A percentile compares a stretch with the other conserved stretches of the same genome.
phyloP scores from a whole-genome alignment of 2,888 invertebrate genomes.

The Brenthis ino region DNA sequence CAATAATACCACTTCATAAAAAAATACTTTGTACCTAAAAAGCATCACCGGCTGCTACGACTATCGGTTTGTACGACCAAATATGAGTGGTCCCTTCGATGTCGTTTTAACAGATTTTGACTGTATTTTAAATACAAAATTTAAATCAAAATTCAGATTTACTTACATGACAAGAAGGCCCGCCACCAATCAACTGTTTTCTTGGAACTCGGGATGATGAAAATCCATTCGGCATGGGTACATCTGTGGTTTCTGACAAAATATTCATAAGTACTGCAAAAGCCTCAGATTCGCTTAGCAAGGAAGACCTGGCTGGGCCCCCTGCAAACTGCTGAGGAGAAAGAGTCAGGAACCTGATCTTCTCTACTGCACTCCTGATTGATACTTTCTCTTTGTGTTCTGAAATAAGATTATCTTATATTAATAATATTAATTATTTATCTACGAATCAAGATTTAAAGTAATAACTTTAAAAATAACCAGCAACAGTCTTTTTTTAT shows the following conservation, averaged over 20 bases:
- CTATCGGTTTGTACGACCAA: no score
- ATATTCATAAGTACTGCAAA: conserved; percentile 92
- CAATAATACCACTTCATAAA: no score
- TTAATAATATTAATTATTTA: not conserved
- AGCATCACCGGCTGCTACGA: no score
- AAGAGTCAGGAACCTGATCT: conserved; percentile 90
- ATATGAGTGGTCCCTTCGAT: no score
- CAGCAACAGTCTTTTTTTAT: no score
- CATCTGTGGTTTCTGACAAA: conserved; percentile 85
- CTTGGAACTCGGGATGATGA: conserved; percentile 79
- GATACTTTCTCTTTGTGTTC: conserved; percentile 63
- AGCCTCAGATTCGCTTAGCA: conserved; percentile 89
- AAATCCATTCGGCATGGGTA: conserved; percentile 89
- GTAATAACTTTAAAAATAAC: no score
- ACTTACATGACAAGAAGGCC: conserved; percentile 56
- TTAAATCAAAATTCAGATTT: no score
- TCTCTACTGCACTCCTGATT: conserved; percentile 86
- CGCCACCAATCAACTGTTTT: conserved; percentile 64
- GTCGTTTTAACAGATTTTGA: no score
- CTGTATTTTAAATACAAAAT: no score
- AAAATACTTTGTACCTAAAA: no score
- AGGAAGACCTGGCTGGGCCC: conserved; percentile 88
- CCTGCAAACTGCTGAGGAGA: conserved; percentile 92
- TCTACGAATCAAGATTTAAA: no score
- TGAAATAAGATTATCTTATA: conserved; percentile 33